Conservation (phyloP, 1,140 invertebrate genomes). For the Aphidius gifuensis region DNA sequence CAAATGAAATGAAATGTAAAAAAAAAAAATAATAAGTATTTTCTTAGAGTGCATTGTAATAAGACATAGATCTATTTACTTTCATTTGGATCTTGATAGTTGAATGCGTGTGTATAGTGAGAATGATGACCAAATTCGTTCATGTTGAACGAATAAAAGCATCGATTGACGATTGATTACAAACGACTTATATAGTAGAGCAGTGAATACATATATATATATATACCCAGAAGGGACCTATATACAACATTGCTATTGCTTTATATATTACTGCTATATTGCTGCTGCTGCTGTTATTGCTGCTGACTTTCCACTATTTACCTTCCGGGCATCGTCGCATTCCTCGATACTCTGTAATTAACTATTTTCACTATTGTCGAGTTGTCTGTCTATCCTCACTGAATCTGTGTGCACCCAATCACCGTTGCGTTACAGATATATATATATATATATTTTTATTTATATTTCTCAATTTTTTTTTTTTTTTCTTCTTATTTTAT, state of each 20-base stretch:
- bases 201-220: no score
- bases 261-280: no score
- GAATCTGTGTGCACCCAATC: not conserved
- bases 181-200: no score
- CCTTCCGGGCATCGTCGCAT: slow-evolving; percentile 22
- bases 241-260: not conserved
- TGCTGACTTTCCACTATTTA: slow-evolving; percentile 24
- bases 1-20: no score
- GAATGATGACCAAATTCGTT: no score
- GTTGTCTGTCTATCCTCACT: not conserved
- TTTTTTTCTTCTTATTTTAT: slow-evolving; percentile 19
- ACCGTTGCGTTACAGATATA: not conserved
- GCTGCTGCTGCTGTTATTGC: not conserved
- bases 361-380: slow-evolving; percentile 36
- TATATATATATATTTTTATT: not conserved
- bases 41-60: no score
- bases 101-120: no score
- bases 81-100: no score
- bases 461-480: slow-evolving; percentile 7
- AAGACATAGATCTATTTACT: no score
- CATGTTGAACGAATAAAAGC: no score
- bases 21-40: no score
- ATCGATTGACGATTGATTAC: no score
- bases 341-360: slow-evolving; percentile 31
- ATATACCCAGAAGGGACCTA: slow-evolving; percentile 1